These are phyloP conservation scores for Alentia gelatinosa DNA, from an alignment of 2,888 invertebrate species.

Conservation along the genomic window DNA sequence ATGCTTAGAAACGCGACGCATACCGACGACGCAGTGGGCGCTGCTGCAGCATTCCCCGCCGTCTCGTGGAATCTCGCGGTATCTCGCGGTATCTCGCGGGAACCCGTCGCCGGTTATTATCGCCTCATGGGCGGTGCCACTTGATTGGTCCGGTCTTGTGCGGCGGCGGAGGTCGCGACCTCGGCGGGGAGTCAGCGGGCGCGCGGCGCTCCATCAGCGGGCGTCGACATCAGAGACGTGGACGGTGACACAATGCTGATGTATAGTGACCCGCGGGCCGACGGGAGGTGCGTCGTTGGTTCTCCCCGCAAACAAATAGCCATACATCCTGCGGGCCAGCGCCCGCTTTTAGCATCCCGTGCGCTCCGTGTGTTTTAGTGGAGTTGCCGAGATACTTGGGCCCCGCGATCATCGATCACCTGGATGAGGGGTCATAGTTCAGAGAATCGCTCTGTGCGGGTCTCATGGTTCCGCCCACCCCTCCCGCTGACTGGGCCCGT, in stretches of 20 bases:
- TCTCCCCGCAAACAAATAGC: constrained; percentile 19
- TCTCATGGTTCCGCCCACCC: background rate
- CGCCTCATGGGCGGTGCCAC: constrained; percentile 7
- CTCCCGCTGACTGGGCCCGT: background rate
- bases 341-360: background rate
- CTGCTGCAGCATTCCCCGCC: too few relatives aligned
- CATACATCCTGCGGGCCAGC: background rate
- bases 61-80: too few relatives aligned
- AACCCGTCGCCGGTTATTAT: background rate
- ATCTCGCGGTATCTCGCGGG: too few relatives aligned
- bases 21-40: too few relatives aligned
- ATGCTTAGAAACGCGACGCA: too few relatives aligned
- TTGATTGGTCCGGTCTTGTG: constrained; percentile 18
- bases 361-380: background rate
- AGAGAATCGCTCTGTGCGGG: background rate
- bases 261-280: background rate
- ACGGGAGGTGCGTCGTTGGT: constrained; percentile 5
- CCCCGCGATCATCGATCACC: background rate
- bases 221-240: background rate
- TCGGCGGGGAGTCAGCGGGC: background rate
- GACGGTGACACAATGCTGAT: constrained; percentile 3
- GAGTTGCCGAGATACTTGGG: background rate
- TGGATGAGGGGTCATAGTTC: background rate
- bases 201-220: background rate
- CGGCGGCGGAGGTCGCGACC: background rate